A percentile compares a stretch with the other conserved stretches of the same genome.
phyloP scores from a whole-genome alignment of 2,888 invertebrate genomes.

The Mellilla xanthometata region DNA sequence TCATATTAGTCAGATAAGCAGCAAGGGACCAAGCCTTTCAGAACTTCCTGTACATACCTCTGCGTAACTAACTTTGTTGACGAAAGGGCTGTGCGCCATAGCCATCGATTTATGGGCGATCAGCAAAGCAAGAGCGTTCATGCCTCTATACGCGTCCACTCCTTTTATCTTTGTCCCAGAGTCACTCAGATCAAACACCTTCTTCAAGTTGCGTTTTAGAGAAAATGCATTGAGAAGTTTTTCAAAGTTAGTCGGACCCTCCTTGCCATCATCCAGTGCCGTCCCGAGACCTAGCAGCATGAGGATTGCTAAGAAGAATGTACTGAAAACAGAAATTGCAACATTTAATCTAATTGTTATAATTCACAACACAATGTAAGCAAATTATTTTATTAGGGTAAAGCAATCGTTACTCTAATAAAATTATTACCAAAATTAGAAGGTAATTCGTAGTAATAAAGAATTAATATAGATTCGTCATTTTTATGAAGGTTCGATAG shows the following conservation, averaged over 20 bases:
- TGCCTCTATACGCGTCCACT: constrained; percentile 77
- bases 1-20: too few species aligned
- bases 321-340: constrained; percentile 61
- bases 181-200: constrained; percentile 67
- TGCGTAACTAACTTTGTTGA: constrained; percentile 79
- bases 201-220: constrained; percentile 69
- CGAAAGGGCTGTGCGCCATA: constrained; percentile 81
- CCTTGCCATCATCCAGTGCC: constrained; percentile 66
- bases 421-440: too few species aligned
- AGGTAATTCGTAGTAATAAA: too few species aligned
- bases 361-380: too few species aligned
- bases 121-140: constrained; percentile 80
- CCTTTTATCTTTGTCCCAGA: constrained; percentile 67
- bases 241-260: constrained; percentile 71
- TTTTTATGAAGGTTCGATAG: too few species aligned
- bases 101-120: constrained; percentile 84
- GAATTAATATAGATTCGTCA: too few species aligned
- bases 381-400: too few species aligned
- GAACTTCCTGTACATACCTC: constrained; percentile 54
- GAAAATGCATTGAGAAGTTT: constrained; percentile 78
- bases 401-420: too few species aligned
- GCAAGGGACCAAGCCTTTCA: too few species aligned
- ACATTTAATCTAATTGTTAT: too few species aligned
- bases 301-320: constrained; percentile 68
- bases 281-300: constrained; percentile 68